Evolutionary conservation across 2,888 invertebrate genomes (phyloP).

Genomic region (Cecidostiba fungosa): DNA sequence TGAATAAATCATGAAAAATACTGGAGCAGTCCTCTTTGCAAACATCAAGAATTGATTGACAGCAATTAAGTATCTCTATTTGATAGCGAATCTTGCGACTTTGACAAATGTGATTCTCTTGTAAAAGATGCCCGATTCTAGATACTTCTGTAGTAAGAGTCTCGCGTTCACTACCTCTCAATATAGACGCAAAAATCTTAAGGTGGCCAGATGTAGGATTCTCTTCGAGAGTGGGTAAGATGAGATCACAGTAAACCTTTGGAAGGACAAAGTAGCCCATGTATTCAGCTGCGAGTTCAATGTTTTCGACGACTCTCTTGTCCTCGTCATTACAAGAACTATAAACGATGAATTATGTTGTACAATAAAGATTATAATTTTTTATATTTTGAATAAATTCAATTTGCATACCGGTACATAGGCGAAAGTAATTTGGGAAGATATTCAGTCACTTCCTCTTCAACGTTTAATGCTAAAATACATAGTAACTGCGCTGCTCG

Average conservation of each 20-base stretch:
- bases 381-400: conserved; percentile 40
- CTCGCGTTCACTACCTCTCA: conserved; percentile 83
- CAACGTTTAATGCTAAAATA: conserved; percentile 87
- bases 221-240: conserved; percentile 85
- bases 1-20: conserved; percentile 74
- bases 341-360: conserved; percentile 70
- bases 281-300: conserved; percentile 86
- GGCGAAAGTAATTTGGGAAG: conserved; percentile 83
- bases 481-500: conserved; percentile 89
- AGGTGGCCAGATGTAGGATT: conserved; percentile 82
- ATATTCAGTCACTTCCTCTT: conserved; percentile 88
- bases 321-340: conserved; percentile 87
- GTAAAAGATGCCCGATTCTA: conserved; percentile 83
- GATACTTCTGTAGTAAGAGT: conserved; percentile 81
- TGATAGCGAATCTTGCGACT: conserved; percentile 84
- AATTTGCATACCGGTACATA: conserved; percentile 81
- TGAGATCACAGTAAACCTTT: conserved; percentile 85
- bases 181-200: conserved; percentile 83
- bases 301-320: conserved; percentile 83
- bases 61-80: conserved; percentile 82
- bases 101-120: conserved; percentile 84
- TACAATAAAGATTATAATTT: background rate
- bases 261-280: conserved; percentile 89
- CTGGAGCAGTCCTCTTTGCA: conserved; percentile 78
- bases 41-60: conserved; percentile 82